Evolutionary conservation across 2,797 vertebrate species (phyloP), one percentile per base, ranked within the genome.

Genomic region (Dicrostonyx torquatus): DNA sequence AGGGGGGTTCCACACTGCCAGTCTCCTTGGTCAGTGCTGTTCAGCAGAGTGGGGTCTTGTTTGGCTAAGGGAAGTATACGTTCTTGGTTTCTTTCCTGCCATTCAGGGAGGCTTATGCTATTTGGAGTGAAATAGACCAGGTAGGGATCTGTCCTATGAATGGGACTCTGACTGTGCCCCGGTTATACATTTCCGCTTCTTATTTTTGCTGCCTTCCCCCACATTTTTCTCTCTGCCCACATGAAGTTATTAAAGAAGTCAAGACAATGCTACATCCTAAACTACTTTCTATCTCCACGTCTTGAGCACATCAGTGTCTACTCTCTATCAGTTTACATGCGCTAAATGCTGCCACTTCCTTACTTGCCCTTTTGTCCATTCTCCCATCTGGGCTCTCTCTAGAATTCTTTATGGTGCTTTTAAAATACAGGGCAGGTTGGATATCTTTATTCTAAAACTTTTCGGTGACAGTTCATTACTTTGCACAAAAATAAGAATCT

Each of bases 211-310:
- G 34, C 20, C 43, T 43, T 87, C 37, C 48, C 18, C 20, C 50
- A 31, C 40, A 55, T 93, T 66, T 93, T 53, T 53, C 58, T 92
- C 26, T 94, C 78, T 97, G 53, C 78, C 60, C 60, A 90, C 60
- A 26, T 68, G 31, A 60, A 89, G 22, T 89, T 93, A 94, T 91
- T 88, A 93, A 93, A 29, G 78, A 93, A 90, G 53, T 95, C 34
- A 89, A 95, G 87, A 62, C 50, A 89, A 3, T 72, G 93, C 60
- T 84, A n/a, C 12, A 50, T 83, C 66, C 14, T 73, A 68, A 91
- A 82, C 45, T 68, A 14, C 6, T 34, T 77, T 70, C 53, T 84
- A 24, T 91, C 76, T 78, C 70, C n/a, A 64, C 2, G 77, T 10
- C 43, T 70, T 78, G 24, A 64, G 37, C 17, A 84, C 62, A 31